Conservation (phyloP, 2,797 vertebrate genomes). For the Serranus cabrilla region DNA sequence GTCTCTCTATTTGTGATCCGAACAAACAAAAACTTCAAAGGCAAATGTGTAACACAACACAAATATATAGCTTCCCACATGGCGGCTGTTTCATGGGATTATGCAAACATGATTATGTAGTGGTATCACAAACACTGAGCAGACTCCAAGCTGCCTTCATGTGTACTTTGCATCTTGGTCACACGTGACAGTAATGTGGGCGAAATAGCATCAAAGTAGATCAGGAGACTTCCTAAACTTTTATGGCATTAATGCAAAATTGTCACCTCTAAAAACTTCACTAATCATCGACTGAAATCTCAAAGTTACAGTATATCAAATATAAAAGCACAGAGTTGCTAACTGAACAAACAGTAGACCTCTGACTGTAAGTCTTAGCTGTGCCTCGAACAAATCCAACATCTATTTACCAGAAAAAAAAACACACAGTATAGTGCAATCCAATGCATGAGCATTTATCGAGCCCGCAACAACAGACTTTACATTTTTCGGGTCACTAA, state of each 20-base stretch:
- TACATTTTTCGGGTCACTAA: neutral
- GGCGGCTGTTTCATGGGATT: neutral
- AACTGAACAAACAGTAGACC: neutral
- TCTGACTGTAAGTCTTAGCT: neutral
- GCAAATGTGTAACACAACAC: neutral
- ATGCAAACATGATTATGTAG: conserved; percentile 13
- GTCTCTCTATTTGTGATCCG: neutral
- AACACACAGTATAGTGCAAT: too few relatives aligned
- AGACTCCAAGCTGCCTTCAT: neutral
- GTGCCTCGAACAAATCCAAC: neutral
- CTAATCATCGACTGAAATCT: neutral
- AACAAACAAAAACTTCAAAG: neutral
- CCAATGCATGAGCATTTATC: neutral
- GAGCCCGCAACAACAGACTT: neutral
- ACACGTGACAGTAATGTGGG: neutral
- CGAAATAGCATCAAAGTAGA: neutral
- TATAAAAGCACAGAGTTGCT: too few relatives aligned
- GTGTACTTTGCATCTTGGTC: neutral
- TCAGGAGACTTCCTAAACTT: neutral
- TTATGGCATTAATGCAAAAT: neutral
- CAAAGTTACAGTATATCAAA: too few relatives aligned
- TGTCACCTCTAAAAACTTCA: neutral
- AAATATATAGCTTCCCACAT: neutral
- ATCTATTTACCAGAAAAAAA: neutral
- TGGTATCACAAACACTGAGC: neutral